Evolutionary conservation across 1,140 invertebrate genomes (phyloP).

Genomic region (Holcopasites calliopsidis): DNA sequence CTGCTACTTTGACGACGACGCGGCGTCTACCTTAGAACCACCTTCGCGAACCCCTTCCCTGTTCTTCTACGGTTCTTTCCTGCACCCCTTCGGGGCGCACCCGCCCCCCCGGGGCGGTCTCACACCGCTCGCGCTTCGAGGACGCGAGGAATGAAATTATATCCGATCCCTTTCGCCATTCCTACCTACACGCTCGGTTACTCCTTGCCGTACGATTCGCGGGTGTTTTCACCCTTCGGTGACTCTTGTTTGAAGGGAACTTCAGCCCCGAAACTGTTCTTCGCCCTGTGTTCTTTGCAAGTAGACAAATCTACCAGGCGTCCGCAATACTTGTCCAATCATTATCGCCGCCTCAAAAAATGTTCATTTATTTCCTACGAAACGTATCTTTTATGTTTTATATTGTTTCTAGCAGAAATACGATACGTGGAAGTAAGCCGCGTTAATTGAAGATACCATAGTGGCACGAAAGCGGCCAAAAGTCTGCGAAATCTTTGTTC

Average conservation of each 20-base stretch:
- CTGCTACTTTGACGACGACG: constrained; percentile 51
- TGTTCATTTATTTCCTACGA: no score
- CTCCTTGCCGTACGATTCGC: constrained; percentile 25
- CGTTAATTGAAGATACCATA: constrained; percentile 12
- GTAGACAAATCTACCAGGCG: no score
- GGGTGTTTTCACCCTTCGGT: no score
- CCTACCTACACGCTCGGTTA: constrained; percentile 52
- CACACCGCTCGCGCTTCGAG: neutral
- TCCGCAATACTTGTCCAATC: no score
- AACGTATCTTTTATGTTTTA: no score
- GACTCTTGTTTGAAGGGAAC: no score
- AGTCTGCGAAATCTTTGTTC: no score
- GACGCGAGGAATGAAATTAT: constrained; percentile 55
- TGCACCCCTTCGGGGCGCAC: neutral
- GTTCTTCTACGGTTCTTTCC: neutral
- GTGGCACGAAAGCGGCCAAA: neutral
- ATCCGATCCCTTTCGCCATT: constrained; percentile 51
- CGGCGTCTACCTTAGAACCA: constrained; percentile 39
- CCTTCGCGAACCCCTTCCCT: neutral
- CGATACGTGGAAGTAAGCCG: neutral
- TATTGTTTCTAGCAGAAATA: no score
- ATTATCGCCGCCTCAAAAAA: no score
- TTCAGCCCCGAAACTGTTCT: no score
- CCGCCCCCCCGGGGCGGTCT: neutral
- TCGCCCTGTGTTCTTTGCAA: no score